Conservation (phyloP, 2,888 invertebrate genomes). For the Stenichneumon culpator region DNA sequence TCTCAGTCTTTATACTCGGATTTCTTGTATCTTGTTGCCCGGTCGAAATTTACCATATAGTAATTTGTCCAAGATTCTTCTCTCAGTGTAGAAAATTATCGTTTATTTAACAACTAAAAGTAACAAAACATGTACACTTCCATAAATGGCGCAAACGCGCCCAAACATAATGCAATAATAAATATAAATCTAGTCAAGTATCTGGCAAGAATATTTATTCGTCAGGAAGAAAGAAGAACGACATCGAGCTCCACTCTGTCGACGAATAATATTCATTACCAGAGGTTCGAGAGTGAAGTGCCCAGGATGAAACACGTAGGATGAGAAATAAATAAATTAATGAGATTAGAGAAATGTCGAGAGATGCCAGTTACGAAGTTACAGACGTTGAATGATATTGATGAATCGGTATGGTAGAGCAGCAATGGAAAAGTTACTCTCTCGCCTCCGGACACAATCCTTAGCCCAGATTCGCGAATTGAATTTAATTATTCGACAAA, state of each 20-base stretch:
- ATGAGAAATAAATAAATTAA: constrained; percentile 34
- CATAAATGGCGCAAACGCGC: constrained; percentile 34
- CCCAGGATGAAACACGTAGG: background rate
- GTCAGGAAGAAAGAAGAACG: background rate
- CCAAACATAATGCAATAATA: constrained; percentile 34
- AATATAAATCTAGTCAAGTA: constrained; percentile 48
- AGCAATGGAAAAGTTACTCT: constrained; percentile 23
- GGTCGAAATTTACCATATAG: too few species aligned
- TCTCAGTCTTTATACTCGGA: too few species aligned
- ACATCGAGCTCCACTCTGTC: background rate
- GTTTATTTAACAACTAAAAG: constrained; percentile 13
- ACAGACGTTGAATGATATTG: constrained; percentile 45
- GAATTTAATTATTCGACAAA: constrained; percentile 10
- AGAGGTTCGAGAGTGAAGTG: constrained; percentile 21
- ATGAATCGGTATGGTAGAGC: constrained; percentile 25
- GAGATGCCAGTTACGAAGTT: background rate
- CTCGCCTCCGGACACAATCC: constrained; percentile 60
- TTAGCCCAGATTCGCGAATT: constrained; percentile 15
- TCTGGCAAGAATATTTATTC: constrained; percentile 44
- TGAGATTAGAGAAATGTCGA: background rate
- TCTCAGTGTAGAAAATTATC: too few species aligned
- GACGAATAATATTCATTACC: constrained; percentile 1
- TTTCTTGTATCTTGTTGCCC: too few species aligned
- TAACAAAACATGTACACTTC: constrained; percentile 53
- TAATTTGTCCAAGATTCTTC: too few species aligned